Conservation (phyloP, 2,797 vertebrate genomes). For the Urocyon cinereoargenteus region DNA sequence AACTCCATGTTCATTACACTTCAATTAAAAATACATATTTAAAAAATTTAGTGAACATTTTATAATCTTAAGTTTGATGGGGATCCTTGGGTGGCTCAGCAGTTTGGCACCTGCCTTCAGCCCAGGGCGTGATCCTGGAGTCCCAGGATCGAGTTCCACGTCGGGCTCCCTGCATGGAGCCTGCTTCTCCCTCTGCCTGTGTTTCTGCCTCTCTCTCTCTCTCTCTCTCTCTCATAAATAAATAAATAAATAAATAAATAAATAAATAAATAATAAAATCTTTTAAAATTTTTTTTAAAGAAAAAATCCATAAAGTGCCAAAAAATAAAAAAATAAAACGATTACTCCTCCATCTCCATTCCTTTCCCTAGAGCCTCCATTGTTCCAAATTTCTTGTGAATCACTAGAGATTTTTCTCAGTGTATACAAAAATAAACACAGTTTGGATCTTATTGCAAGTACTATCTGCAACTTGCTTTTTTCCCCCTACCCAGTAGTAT, state of each 20-base stretch:
- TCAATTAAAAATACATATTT: not conserved
- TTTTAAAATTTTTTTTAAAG: no score
- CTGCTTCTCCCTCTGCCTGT: not conserved
- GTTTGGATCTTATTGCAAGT: not conserved
- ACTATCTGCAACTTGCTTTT: not conserved
- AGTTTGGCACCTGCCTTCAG: no score
- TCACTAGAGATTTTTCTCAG: not conserved
- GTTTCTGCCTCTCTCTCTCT: not conserved
- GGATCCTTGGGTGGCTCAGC: no score
- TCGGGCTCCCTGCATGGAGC: not conserved
- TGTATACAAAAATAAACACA: not conserved
- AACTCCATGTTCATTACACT: not conserved
- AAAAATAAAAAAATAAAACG: not conserved
- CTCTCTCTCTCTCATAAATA: not conserved
- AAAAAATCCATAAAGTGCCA: not conserved
- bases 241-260: no score
- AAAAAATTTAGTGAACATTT: not conserved
- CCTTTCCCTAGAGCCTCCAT: not conserved
- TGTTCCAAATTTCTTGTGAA: not conserved
- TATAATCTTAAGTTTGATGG: conserved; percentile 10
- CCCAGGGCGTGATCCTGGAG: no score
- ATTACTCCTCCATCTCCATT: not conserved
- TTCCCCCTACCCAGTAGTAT: not conserved
- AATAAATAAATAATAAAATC: no score
- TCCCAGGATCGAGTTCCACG: not conserved